These are phyloP conservation scores for Caenorhabditis tropicalis DNA, from an alignment of 1,140 invertebrate genomes.

Conservation along the genomic window DNA sequence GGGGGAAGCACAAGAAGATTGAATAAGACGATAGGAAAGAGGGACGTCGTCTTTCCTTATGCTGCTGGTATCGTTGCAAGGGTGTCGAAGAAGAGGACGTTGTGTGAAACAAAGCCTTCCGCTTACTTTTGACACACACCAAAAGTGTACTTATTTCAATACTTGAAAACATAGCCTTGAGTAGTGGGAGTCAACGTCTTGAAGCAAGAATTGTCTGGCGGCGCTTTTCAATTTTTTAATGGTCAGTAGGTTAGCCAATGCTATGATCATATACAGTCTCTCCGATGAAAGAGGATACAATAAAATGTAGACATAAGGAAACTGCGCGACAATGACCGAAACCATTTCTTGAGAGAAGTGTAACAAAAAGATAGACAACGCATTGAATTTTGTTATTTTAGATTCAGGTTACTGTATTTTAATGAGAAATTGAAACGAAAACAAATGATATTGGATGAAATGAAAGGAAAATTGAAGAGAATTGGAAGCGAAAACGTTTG, in stretches of 20 bases:
- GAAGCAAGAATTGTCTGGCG: background rate
- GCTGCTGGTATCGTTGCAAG: constrained; percentile 25
- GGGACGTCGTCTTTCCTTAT: constrained; percentile 31
- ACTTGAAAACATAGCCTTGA: constrained; percentile 17
- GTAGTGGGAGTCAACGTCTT: background rate
- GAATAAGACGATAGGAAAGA: constrained; percentile 39
- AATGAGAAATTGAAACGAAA: background rate
- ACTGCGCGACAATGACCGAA: background rate
- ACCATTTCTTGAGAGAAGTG: background rate
- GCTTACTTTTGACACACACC: constrained; percentile 34
- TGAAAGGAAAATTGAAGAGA: background rate
- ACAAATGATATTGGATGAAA: background rate
- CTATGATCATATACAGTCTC: background rate
- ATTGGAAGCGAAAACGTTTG: background rate
- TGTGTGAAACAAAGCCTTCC: constrained; percentile 44
- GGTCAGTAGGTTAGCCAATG: constrained; percentile 15
- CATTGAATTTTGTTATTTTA: background rate
- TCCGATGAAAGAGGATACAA: background rate
- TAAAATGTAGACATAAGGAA: background rate
- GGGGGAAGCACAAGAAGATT: constrained; percentile 33
- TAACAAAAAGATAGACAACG: background rate
- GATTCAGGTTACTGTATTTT: constrained; percentile 2
- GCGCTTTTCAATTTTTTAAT: background rate
- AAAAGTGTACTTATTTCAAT: background rate
- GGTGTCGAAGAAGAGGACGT: constrained; percentile 15